Base-by-base conservation (phyloP, 2,797 vertebrate genomes). In the Enteromius viviparus region DNA sequence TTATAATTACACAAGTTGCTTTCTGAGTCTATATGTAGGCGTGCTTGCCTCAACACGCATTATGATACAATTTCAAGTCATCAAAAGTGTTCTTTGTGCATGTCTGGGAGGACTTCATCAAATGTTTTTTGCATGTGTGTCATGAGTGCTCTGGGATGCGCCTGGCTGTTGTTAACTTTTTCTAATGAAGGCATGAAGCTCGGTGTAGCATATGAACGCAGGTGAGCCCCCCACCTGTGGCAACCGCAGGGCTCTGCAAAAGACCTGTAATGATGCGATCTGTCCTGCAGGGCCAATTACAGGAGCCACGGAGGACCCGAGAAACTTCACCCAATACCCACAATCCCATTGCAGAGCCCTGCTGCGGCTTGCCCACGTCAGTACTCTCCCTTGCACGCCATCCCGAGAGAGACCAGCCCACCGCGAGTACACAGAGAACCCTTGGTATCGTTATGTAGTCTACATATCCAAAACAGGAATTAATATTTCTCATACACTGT, bases 161-260 rank as follows among this genome's bases (percentile, higher is more conserved):
- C 65, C 66, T 85, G 70, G 58, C 69, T 87, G 86, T 87, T 92
- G 88, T 93, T 93, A 90, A 89, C 49, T 66, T 89, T 89, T 87
- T 70, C 76, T 90, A 91, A 93, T 93, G 93, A 94, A 76, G 91
- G 83, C 90, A 78, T 85, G 78, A 90, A 88, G 55, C 88, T 86
- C 91, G 71, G 71, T 69, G 88, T 91, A 88, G 65, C 89, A 89
- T 90, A 88, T 85, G 88, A 89, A 88, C 19, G 62, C 91, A 92
- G 90, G 89, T 92, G 91, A 74, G 88, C 85, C 85, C 78, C 78
- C 85, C 85, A 26, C 83, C 81, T 78, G 85, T 47, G 85, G 55
- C 81, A 90, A 92, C 89, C 90, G 89, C 91, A 92, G 87, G 78
- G 69, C 83, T 83, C 55, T 29, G 19, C 66, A 71, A 62, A 86